Evolutionary conservation across 2,888 invertebrate species (phyloP), one percentile per base, ranked within the genome.

Genomic region (Drosophila rubida): DNA sequence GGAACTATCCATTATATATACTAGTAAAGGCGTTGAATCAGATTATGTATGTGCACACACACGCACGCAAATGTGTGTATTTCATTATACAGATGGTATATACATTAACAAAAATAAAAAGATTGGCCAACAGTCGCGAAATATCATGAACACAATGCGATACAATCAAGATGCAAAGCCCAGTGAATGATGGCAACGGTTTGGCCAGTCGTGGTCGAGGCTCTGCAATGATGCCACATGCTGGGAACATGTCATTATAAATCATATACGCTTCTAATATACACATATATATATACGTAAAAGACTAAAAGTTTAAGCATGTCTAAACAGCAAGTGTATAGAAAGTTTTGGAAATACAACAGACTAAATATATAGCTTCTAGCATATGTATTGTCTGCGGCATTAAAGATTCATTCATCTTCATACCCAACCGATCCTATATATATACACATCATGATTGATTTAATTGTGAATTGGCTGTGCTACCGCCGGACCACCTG

Each of bases 381-480:
- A 14, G 54, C 60, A 59, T 50, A 45, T 55, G 64, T 59, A 66
- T 57, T 71, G 82, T 75, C 60, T 82, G 62, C 50, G 69, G 74
- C 59, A 81, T 85, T 87, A 68, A 55, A 64, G 32, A 70, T 75
- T 82, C 80, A 88, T 82, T 80, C 71, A 82, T 82, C 83, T 58
- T 72, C 48, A 44, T 51, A 30, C 5, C 6, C 37, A 27, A 35
- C 16, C 11, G 8, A 27, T 42, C 19, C 0, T 23, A 45, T 60
- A 48, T n/a, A 41, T 32, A 19, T 35, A 41, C 30, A 30, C 22
- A 54, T 19, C 19, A 23, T 13, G 11, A 9, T 32, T 35, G 7
- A 8, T n/a, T 39, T 37, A 23, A 16, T 25, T 22, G 14, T 13
- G 49, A 19, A 11, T 30, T 37, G 30, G 6, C 48, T 23, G 7